Evolutionary conservation across 2,797 vertebrate species (phyloP).

Genomic region (Malacoraja senta): DNA sequence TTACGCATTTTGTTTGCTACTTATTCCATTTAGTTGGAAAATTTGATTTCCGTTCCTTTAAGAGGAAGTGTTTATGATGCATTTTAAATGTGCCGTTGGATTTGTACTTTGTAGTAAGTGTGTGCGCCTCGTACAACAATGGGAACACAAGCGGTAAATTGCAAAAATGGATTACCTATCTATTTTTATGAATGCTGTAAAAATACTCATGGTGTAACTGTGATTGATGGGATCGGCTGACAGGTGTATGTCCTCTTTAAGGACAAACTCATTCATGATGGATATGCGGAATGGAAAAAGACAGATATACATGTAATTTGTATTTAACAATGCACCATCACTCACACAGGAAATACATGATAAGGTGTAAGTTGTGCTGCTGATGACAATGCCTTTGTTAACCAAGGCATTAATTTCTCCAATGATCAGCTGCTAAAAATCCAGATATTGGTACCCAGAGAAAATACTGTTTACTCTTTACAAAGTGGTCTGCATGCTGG

Average conservation of each 20-base stretch:
- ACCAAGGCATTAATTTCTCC: background rate
- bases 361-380: background rate
- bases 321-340: conserved; percentile 33
- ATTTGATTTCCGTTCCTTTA: background rate
- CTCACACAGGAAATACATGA: conserved; percentile 18
- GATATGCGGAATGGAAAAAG: conserved; percentile 29
- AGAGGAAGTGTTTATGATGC: background rate
- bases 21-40: background rate
- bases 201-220: conserved; percentile 28
- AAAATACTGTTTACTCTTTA: background rate
- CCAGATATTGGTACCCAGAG: background rate
- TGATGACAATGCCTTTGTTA: background rate
- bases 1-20: background rate
- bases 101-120: background rate
- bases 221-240: conserved; percentile 19
- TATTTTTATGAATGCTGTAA: conserved; percentile 37
- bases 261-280: conserved; percentile 24
- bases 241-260: conserved; percentile 29
- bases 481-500: no score
- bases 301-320: conserved; percentile 32
- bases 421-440: conserved; percentile 3
- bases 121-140: background rate
- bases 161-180: conserved; percentile 34
- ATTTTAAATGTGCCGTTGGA: conserved; percentile 9
- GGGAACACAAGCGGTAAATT: conserved; percentile 29